These are phyloP conservation scores for Limonius californicus DNA, from an alignment of 1,140 invertebrate genomes.

Conservation along the genomic window DNA sequence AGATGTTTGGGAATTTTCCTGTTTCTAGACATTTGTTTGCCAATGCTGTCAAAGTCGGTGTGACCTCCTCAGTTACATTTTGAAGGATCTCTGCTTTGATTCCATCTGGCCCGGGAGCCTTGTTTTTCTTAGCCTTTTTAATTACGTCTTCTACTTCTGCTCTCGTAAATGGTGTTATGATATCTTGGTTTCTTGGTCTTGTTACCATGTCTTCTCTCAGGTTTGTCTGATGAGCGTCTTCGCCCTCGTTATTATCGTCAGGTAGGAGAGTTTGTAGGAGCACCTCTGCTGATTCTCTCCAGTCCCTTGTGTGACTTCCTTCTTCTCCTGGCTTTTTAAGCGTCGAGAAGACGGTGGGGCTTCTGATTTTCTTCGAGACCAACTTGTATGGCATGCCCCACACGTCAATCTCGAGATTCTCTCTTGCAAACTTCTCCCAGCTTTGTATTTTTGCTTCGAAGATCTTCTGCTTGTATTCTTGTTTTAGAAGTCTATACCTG, in stretches of 20 bases:
- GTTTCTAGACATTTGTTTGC: neutral
- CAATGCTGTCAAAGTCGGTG: neutral
- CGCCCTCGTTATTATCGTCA: neutral
- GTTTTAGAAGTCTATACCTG: neutral
- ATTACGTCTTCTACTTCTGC: neutral
- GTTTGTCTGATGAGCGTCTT: neutral
- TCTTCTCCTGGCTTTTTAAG: neutral
- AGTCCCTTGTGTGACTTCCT: neutral
- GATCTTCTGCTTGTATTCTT: neutral
- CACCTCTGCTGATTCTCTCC: neutral
- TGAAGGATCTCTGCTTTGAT: neutral
- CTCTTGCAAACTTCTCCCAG: neutral
- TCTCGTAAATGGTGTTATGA: neutral
- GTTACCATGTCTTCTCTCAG: neutral
- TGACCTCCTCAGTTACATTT: neutral
- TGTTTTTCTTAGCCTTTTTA: neutral
- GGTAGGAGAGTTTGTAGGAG: neutral
- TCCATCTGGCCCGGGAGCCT: neutral
- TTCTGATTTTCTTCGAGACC: neutral
- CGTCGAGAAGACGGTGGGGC: neutral
- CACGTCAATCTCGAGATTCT: neutral
- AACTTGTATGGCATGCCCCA: conserved; percentile 20
- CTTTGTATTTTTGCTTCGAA: neutral
- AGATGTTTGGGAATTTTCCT: neutral
- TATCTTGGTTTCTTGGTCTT: neutral